Evolutionary conservation across 2,888 invertebrate species (phyloP).

Genomic region (Phalangium opilio): DNA sequence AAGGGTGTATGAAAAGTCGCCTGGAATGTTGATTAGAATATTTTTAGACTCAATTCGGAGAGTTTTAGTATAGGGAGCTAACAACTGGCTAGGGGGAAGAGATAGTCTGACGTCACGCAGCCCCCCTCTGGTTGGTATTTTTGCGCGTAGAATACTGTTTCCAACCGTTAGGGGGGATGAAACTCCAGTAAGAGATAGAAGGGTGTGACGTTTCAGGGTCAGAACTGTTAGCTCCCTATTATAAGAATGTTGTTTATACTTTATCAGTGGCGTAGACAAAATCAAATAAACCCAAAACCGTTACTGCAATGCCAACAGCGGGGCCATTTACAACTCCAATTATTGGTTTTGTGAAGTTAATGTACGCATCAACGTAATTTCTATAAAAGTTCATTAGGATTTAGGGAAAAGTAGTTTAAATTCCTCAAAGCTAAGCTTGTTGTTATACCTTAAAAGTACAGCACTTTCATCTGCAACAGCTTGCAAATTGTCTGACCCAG

Average conservation of each 20-base stretch:
- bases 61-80: not conserved
- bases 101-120: no score
- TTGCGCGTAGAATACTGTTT: no score
- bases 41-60: no score
- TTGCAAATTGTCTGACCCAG: not conserved
- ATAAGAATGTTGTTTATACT: conserved; percentile 35
- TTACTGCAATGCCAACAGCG: conserved; percentile 77
- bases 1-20: conserved; percentile 83
- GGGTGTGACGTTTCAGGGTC: no score
- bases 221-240: no score
- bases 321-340: conserved; percentile 85
- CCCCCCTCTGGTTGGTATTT: no score
- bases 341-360: conserved; percentile 73
- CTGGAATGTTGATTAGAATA: no score
- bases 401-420: no score
- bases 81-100: not conserved
- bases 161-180: no score
- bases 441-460: not conserved
- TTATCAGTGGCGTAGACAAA: conserved; percentile 70
- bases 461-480: not conserved
- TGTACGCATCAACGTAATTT: conserved; percentile 55
- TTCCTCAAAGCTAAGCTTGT: not conserved
- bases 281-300: conserved; percentile 71
- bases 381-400: conserved; percentile 30
- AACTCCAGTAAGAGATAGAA: no score